Evolutionary conservation across 2,797 vertebrate species (phyloP), one percentile per base, ranked within the genome.

Genomic region (Novumbra hubbsi): DNA sequence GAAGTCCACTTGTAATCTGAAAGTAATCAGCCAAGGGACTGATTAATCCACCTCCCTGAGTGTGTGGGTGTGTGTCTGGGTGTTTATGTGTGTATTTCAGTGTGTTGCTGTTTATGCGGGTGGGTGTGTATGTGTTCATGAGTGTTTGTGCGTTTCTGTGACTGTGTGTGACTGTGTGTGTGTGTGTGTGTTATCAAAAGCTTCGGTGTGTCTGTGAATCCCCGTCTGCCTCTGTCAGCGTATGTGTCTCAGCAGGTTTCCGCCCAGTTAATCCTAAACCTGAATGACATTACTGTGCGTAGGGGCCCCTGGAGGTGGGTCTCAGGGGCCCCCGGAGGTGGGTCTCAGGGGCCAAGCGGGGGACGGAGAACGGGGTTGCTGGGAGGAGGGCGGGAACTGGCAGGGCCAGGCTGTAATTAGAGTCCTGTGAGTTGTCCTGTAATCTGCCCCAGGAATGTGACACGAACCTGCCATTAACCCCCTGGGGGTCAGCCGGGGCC

Each of bases 361-460:
- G 19, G 5, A 5, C 27, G 62, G 41, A 38, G 69, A 16, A 28
- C 63, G 49, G 52, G 5, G 55, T 30, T 9, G 24, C 8, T 7
- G 67, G 27, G 28, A 66, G 82, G 50, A 64, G 76, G 1, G 8
- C 38, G 65, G 79, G 73, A 62, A 72, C 60, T 81, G 85, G 84
- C 80, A 84, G 83, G 77, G 80, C 28, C 78, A 78, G 79, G 82
- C 83, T 87, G 88, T 88, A 88, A 88, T 91, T 88, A 87, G 86
- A 88, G 81, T 73, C 57, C 79, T 79, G 86, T 81, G 85, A 87
- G 90, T 87, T 87, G 86, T 87, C 76, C 72, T 85, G 83, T 89
- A 87, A 87, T 91, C 85, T 88, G 80, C 78, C 82, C 80, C 74
- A 84, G 83, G 87, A 89, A 88, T 87, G 84, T 88, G 86, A 88